phyloP scores from a whole-genome alignment of 2,888 invertebrate genomes.

The Perizoma affinitatum region DNA sequence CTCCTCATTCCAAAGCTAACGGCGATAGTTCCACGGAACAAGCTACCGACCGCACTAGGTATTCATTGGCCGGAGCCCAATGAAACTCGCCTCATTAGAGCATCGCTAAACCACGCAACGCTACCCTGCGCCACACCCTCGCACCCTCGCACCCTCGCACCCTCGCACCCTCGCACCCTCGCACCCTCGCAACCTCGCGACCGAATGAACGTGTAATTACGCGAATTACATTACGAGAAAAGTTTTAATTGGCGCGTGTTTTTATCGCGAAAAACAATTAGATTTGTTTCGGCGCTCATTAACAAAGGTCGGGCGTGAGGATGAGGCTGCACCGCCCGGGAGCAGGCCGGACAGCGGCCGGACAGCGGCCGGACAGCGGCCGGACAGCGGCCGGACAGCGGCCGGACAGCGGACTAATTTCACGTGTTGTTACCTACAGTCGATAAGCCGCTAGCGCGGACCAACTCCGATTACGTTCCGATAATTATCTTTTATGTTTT shows the following conservation, averaged over 20 bases:
- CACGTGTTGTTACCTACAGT: too few species aligned
- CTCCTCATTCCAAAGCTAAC: too few species aligned
- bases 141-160: slow-evolving; percentile 5
- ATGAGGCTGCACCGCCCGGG: too few species aligned
- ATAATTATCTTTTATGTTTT: slow-evolving; percentile 6
- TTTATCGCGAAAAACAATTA: slow-evolving; percentile 35
- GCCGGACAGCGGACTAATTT: too few species aligned
- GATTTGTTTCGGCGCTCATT: slow-evolving; percentile 30
- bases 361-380: too few species aligned
- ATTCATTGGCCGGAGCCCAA: neutral
- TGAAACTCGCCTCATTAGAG: slow-evolving; percentile 22
- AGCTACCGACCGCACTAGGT: too few species aligned
- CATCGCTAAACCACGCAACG: slow-evolving; percentile 11
- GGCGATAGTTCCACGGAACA: too few species aligned
- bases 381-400: too few species aligned
- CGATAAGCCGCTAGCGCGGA: too few species aligned
- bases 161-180: neutral
- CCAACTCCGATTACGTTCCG: too few species aligned
- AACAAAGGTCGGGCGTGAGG: neutral
- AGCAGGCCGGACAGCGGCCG: too few species aligned
- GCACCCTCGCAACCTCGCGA: too few species aligned
- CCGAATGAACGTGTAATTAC: slow-evolving; percentile 20
- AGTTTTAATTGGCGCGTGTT: slow-evolving; percentile 36
- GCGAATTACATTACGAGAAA: slow-evolving; percentile 25
- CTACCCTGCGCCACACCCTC: neutral